Conservation (phyloP, 1,140 invertebrate species). For the Diprion similis region DNA sequence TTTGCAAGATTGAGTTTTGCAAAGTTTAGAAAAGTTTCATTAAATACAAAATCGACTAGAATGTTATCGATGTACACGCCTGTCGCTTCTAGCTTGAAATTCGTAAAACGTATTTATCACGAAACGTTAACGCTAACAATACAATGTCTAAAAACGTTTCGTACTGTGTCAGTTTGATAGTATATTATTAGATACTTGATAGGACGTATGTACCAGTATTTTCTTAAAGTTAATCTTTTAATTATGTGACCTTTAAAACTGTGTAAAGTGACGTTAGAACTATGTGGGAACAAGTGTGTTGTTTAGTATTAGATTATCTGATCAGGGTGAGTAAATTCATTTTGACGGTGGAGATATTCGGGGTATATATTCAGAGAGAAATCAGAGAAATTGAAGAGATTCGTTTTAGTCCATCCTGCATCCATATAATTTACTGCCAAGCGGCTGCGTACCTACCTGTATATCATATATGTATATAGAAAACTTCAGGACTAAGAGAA, state of each 20-base stretch:
- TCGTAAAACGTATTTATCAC: neutral
- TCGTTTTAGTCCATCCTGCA: neutral
- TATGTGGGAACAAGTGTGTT: conserved; percentile 5
- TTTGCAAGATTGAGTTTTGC: too few relatives aligned
- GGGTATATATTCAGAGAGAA: neutral
- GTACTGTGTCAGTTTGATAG: too few relatives aligned
- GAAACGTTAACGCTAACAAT: neutral
- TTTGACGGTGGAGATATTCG: neutral
- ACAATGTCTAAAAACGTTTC: too few relatives aligned
- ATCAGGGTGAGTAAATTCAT: neutral
- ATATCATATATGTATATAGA: neutral
- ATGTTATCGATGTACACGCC: too few relatives aligned
- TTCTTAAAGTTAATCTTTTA: neutral
- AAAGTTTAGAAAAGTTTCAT: too few relatives aligned
- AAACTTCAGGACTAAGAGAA: too few relatives aligned
- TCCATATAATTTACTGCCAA: neutral
- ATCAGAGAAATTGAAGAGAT: neutral
- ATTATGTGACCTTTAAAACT: neutral
- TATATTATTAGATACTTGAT: too few relatives aligned
- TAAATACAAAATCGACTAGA: too few relatives aligned
- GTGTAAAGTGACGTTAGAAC: neutral
- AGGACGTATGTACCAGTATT: too few relatives aligned
- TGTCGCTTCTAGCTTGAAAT: neutral
- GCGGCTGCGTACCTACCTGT: conserved; percentile 1
- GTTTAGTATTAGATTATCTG: neutral